phyloP scores from a whole-genome alignment of 2,888 invertebrate species.

The Limnephilus marmoratus region DNA sequence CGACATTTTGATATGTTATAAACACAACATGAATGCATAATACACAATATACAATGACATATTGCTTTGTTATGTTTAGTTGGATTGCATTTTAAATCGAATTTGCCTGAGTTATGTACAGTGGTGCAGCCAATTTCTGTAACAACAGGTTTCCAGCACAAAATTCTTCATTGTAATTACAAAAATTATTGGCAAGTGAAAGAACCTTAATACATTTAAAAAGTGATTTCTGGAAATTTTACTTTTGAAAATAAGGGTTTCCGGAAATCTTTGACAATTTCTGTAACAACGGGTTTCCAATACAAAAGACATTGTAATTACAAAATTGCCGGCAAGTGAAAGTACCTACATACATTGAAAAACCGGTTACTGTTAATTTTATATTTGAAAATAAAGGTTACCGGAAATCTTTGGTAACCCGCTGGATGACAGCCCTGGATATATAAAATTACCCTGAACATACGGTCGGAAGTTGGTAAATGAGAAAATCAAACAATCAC shows the following conservation, averaged over 20 bases:
- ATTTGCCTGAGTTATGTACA: neutral
- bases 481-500: too few species aligned
- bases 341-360: neutral
- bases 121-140: neutral
- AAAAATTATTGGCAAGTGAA: too few species aligned
- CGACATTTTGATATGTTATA: neutral
- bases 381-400: neutral
- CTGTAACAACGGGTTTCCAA: too few species aligned
- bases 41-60: neutral
- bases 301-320: too few species aligned
- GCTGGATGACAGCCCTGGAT: neutral
- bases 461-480: too few species aligned
- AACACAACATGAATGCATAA: neutral
- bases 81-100: neutral
- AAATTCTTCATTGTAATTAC: neutral
- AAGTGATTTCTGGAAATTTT: too few species aligned
- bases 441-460: neutral
- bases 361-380: neutral
- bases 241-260: too few species aligned
- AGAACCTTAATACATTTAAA: too few species aligned
- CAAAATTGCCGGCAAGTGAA: neutral
- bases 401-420: neutral
- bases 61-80: neutral
- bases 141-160: neutral
- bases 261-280: too few species aligned